phyloP scores from a whole-genome alignment of 2,888 invertebrate species.

The Callosobruchus maculatus region DNA sequence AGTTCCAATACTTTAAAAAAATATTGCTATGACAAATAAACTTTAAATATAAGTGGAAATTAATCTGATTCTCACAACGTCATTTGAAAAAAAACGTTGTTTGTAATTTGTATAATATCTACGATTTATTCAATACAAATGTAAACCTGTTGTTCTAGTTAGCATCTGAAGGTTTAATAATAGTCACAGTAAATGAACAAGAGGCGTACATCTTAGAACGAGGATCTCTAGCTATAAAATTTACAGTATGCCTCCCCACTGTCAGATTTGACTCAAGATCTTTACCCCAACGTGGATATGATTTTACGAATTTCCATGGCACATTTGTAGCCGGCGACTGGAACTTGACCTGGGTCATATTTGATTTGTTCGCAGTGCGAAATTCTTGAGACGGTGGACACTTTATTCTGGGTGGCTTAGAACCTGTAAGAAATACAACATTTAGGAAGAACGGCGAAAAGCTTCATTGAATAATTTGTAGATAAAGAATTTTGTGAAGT shows the following conservation, averaged over 20 bases:
- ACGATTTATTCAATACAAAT: neutral
- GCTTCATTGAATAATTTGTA: neutral
- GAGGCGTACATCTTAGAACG: constrained; percentile 42
- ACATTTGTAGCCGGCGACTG: constrained; percentile 46
- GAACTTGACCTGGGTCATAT: constrained; percentile 34
- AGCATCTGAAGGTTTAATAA: constrained; percentile 10
- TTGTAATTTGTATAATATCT: too few relatives aligned
- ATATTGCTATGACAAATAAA: too few relatives aligned
- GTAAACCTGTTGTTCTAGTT: neutral
- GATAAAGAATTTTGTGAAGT: too few relatives aligned
- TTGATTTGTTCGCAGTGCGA: neutral
- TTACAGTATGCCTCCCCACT: constrained; percentile 50
- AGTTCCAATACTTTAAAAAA: too few relatives aligned
- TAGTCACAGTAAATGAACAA: constrained; percentile 26
- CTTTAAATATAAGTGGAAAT: too few relatives aligned
- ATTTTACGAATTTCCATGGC: constrained; percentile 53
- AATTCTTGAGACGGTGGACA: constrained; percentile 53
- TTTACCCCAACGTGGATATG: constrained; percentile 53
- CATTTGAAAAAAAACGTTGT: too few relatives aligned
- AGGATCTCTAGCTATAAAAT: constrained; percentile 53
- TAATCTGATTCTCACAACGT: too few relatives aligned
- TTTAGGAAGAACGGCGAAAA: neutral
- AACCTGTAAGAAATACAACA: constrained; percentile 11
- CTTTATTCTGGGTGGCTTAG: constrained; percentile 33
- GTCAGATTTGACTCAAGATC: constrained; percentile 51